Evolutionary conservation across 2,888 invertebrate species (phyloP), one percentile per base, ranked within the genome.

Genomic region (Mantis religiosa): DNA sequence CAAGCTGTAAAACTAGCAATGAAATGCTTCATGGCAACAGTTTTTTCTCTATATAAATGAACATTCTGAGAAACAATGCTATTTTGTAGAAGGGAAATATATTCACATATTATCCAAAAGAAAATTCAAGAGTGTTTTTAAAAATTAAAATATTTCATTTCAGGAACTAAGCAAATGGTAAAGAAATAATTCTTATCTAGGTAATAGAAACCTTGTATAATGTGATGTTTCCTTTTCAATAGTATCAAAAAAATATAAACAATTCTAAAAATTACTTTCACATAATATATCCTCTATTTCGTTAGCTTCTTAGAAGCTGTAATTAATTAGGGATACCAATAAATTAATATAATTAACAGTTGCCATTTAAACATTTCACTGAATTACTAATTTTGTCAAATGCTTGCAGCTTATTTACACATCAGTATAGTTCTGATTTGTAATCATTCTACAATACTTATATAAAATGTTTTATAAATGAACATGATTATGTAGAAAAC

Each of bases 401-500:
- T 54, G 83, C 83, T 89, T 89, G 83, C 82, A 30, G 47, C 84
- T 86, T 89, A 88, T 89, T 85, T 88, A 89, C 83, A 89, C 89
- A 87, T 87, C 71, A 88, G 89, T 87, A 88, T 88, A 89, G 87
- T 87, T 89, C 83, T 47, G 28, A 88, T 88, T 28, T 88, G 82
- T 82, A 71, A 84, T 30, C 88, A 88, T 54, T 88, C 54, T 83
- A 87, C 82, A 87, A 84, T 89, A 89, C 82, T 87, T 84, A 87
- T 89, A 89, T 89, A 84, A 87, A 89, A 89, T 87, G 89, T 89
- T 87, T 89, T 87, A 89, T 85, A 88, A 89, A 89, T 85, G 84
- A 89, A 85, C 84, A 84, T 54, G 86, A 89, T 84, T 87, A 89
- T 71, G 85, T 88, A 89, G 87, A 89, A 89, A 89, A 89, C 89